These are phyloP conservation scores for Nannoperca obscura DNA, from an alignment of 2,797 vertebrate species.

Conservation along the genomic window DNA sequence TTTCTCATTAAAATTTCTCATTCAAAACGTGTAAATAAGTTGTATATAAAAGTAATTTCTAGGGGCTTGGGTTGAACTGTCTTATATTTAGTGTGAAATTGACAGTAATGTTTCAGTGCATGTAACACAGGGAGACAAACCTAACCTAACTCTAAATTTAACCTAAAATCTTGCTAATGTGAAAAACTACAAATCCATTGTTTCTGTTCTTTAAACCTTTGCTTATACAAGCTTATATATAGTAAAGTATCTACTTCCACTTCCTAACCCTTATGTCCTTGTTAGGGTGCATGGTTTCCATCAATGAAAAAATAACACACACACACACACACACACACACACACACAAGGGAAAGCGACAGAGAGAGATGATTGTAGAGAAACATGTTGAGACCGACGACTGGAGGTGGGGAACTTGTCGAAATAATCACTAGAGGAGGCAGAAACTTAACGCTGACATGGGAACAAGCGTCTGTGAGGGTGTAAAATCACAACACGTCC, in stretches of 20 bases:
- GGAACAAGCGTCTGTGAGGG: constrained; percentile 5
- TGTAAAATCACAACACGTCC: not conserved
- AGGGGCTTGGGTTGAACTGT: not conserved
- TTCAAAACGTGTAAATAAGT: not conserved
- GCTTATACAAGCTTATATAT: not conserved
- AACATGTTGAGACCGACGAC: not conserved
- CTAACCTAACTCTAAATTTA: not conserved
- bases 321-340: not conserved
- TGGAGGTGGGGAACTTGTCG: constrained; percentile 5
- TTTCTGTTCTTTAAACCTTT: constrained; percentile 1
- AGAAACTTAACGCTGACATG: not conserved
- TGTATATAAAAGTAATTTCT: not conserved
- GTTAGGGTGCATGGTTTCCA: not conserved
- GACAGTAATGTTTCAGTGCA: too few species aligned
- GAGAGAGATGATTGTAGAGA: not conserved
- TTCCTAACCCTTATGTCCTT: not conserved
- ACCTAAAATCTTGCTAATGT: not conserved
- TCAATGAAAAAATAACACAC: not conserved
- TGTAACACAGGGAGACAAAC: too few species aligned
- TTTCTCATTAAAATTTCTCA: not conserved
- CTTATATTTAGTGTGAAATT: not conserved
- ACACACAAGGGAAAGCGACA: not conserved
- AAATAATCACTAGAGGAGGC: constrained; percentile 12
- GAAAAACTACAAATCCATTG: not conserved
- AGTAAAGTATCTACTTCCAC: not conserved